Percentiles rank a stretch among this genome's conserved stretches.
Evolutionary conservation across 2,113 vertebrate genomes (phyloP).

Genomic region (Gobio gobio): DNA sequence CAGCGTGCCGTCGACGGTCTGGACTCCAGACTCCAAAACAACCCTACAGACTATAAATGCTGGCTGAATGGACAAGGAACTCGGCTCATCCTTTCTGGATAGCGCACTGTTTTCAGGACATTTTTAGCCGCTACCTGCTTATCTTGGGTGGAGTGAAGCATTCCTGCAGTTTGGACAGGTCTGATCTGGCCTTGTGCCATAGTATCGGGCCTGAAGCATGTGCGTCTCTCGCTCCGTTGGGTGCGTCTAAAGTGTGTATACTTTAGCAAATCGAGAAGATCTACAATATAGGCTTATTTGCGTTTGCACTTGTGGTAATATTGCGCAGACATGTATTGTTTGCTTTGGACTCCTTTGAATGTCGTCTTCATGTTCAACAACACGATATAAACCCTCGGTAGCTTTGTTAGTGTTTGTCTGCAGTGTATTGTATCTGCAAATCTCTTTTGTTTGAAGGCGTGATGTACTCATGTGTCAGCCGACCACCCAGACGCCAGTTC

Average conservation of each 20-base stretch:
- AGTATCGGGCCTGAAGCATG: slow-evolving; percentile 35
- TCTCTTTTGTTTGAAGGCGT: slow-evolving; percentile 53
- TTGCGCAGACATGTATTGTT: slow-evolving; percentile 3
- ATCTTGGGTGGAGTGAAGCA: slow-evolving; percentile 63
- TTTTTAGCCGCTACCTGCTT: slow-evolving; percentile 62
- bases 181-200: slow-evolving; percentile 57
- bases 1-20: not conserved
- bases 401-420: slow-evolving; percentile 14
- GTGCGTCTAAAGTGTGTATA: slow-evolving; percentile 6
- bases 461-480: slow-evolving; percentile 39
- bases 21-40: not conserved
- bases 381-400: not conserved
- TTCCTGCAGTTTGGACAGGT: slow-evolving; percentile 65
- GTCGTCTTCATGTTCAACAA: not conserved
- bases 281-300: slow-evolving; percentile 38
- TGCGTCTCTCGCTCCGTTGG: not conserved
- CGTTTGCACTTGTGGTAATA: not conserved
- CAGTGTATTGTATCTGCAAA: slow-evolving; percentile 31
- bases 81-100: slow-evolving; percentile 51
- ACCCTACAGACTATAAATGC: slow-evolving; percentile 11
- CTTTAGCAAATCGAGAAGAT: not conserved
- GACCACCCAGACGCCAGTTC: slow-evolving; percentile 74
- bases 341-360: slow-evolving; percentile 3
- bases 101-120: slow-evolving; percentile 53
- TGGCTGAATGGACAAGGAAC: slow-evolving; percentile 42